A percentile compares a stretch with the other conserved stretches of the same genome.
Conservation (phyloP, 2,888 invertebrate genomes). For the Eupithecia subumbrata region DNA sequence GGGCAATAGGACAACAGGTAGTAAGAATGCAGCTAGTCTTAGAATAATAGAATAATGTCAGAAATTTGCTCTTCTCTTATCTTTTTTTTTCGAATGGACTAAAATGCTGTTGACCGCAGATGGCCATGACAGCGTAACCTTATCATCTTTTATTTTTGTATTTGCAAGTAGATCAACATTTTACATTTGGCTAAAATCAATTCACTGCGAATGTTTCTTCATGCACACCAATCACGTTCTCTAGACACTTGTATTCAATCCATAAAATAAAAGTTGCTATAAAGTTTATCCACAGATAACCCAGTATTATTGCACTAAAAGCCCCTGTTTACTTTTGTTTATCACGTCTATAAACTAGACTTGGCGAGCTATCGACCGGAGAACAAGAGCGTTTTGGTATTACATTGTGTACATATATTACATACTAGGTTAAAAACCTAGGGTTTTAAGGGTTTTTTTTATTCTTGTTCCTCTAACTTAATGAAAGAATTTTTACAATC, state of each 20-base stretch:
- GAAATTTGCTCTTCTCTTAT: too few relatives aligned
- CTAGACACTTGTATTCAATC: neutral
- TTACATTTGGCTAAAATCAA: neutral
- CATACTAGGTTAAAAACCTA: neutral
- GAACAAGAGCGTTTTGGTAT: constrained; percentile 17
- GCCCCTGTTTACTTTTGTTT: constrained; percentile 40
- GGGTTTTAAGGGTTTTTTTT: neutral
- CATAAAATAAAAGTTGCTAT: constrained; percentile 10
- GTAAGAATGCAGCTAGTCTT: too few relatives aligned
- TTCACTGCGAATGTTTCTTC: neutral
- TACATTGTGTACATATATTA: neutral
- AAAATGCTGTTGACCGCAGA: too few relatives aligned
- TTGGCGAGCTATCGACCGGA: constrained; percentile 23
- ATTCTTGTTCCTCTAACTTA: too few relatives aligned
- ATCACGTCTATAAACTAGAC: constrained; percentile 36
- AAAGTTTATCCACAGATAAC: constrained; percentile 9
- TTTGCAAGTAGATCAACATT: neutral
- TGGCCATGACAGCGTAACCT: too few relatives aligned
- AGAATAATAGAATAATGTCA: too few relatives aligned
- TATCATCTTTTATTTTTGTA: neutral
- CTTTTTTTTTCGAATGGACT: too few relatives aligned
- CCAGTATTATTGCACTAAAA: constrained; percentile 29
- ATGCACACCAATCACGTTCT: constrained; percentile 2
- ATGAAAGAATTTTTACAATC: too few relatives aligned
- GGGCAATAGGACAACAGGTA: too few relatives aligned